Percentiles rank a stretch among this genome's conserved stretches.
Evolutionary conservation across 2,113 vertebrate species (phyloP).

Genomic region (Callochromis pleurospilus): DNA sequence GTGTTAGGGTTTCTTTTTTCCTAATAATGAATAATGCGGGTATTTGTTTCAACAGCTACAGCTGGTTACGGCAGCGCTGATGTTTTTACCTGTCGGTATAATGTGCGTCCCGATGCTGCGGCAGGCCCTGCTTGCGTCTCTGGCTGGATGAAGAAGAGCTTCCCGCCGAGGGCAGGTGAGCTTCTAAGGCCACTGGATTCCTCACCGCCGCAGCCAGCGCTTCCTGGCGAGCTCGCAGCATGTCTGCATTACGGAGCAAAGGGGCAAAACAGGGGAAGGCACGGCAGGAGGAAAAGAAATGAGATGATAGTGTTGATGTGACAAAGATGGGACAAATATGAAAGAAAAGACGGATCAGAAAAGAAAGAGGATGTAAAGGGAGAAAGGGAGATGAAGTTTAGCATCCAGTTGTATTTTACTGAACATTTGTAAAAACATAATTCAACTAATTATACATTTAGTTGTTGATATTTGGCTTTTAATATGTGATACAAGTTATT

Average conservation of each 20-base stretch:
- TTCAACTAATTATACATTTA: background rate
- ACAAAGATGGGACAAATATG: background rate
- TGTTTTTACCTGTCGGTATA: constrained; percentile 83
- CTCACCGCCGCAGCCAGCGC: constrained; percentile 78
- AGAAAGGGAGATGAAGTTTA: background rate
- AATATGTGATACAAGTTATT: background rate
- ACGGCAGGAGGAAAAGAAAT: background rate
- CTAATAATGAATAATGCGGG: constrained; percentile 7
- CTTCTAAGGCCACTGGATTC: constrained; percentile 80
- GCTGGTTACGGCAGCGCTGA: background rate
- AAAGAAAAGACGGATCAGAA: background rate
- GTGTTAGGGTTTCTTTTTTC: background rate
- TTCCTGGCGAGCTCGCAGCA: constrained; percentile 87
- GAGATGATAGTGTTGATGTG: background rate
- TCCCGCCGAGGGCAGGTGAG: constrained; percentile 82
- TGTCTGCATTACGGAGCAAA: constrained; percentile 65
- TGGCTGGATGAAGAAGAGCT: constrained; percentile 78
- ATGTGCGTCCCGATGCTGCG: constrained; percentile 86
- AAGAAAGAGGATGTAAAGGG: background rate
- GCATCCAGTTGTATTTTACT: background rate
- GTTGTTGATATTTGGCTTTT: background rate
- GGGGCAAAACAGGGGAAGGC: background rate
- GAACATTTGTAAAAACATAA: background rate
- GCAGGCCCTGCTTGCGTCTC: constrained; percentile 89
- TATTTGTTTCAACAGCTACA: background rate